These are phyloP conservation scores for Vespertilio murinus DNA, from an alignment of 2,797 vertebrate genomes.

Conservation along the genomic window DNA sequence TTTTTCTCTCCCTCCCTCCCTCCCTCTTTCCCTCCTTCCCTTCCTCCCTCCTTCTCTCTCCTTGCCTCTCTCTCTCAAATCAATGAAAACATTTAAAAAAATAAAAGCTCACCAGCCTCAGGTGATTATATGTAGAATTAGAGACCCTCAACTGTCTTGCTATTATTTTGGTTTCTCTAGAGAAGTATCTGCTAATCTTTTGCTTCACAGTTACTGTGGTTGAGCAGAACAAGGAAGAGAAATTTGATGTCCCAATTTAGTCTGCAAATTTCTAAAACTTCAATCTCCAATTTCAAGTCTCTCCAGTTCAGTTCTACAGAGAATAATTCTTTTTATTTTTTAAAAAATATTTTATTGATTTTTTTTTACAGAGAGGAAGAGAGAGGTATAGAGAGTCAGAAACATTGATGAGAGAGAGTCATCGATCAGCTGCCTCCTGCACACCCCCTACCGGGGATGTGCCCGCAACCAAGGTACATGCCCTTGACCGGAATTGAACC, in stretches of 20 bases:
- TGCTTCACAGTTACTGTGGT: neutral
- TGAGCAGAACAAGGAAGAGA: neutral
- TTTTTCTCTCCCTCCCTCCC: neutral
- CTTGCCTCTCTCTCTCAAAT: neutral
- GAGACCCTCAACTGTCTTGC: neutral
- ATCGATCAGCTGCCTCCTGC: too few relatives aligned
- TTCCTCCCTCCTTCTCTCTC: too few relatives aligned
- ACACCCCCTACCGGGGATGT: too few relatives aligned
- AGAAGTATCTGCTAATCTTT: constrained; percentile 12
- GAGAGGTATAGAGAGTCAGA: too few relatives aligned
- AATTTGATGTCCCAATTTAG: neutral
- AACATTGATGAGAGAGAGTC: too few relatives aligned
- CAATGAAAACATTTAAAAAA: neutral
- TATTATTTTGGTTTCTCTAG: neutral
- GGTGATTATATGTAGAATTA: neutral
- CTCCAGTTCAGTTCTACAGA: neutral
- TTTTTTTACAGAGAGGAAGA: too few relatives aligned
- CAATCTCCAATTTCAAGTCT: neutral
- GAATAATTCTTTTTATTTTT: constrained; percentile 37
- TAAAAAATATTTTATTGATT: too few relatives aligned
- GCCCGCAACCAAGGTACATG: too few relatives aligned
- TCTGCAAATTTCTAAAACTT: neutral
- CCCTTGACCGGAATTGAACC: too few relatives aligned
- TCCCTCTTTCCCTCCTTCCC: too few relatives aligned
- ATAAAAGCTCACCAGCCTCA: neutral